Base-by-base conservation (phyloP, 2,888 invertebrate genomes). In the Clusia tigrina region DNA sequence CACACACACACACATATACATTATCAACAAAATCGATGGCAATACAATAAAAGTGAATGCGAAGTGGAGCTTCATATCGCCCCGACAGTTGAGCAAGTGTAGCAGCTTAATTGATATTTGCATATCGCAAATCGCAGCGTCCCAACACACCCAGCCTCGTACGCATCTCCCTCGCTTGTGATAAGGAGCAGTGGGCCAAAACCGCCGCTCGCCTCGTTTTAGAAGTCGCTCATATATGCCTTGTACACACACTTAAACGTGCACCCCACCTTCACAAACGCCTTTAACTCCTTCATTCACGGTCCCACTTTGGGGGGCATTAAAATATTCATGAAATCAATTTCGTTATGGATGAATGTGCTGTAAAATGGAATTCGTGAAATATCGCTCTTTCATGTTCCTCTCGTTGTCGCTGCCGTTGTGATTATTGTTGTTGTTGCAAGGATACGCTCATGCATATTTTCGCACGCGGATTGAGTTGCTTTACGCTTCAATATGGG, bases 291-390 rank as follows among this genome's bases (percentile, higher is more conserved):
- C 42, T 42, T 42, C 42, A 17, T n/a, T 42, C 12, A n/a, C 6
- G n/a, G 42, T 15, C n/a, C n/a, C n/a, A n/a, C n/a, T n/a, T 15
- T 5, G 42, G n/a, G n/a, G n/a, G n/a, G 10, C 42, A n/a, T 42
- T 42, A 42, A 42, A 42, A 42, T 42, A 42, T 42, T 42, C 42
- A 42, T 42, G 42, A 42, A 42, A 42, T 42, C 42, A 42, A 42
- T 42, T 42, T 42, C 15, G n/a, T 3, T 42, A 15, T 15, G 42
- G 42, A 5, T 42, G 42, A n/a, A n/a, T 5, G n/a, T n/a, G 42
- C 42, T 42, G 42, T 15, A 5, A 42, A 42, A 42, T 42, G 42
- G 42, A 42, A n/a, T 42, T n/a, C n/a, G n/a, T n/a, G n/a, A n/a
- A n/a, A n/a, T n/a, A n/a, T n/a, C n/a, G n/a, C n/a, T n/a, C n/a